Evolutionary conservation across 2,888 invertebrate species (phyloP).

Genomic region (Lagria hirta): DNA sequence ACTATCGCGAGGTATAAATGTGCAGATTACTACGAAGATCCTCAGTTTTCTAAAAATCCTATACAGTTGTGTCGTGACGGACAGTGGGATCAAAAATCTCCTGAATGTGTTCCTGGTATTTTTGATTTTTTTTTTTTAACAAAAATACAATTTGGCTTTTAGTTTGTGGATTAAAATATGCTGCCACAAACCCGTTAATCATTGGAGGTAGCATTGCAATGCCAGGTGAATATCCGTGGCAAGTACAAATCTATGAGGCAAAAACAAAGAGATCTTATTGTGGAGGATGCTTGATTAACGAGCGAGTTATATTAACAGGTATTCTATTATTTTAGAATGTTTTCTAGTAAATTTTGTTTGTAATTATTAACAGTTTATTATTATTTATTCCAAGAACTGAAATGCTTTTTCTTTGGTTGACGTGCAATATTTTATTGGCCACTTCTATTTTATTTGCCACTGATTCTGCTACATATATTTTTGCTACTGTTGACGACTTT

Average conservation of each 20-base stretch:
- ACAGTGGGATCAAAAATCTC: conserved; percentile 34
- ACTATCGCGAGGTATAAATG: conserved; percentile 36
- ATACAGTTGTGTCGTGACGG: conserved; percentile 34
- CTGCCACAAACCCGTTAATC: conserved; percentile 35
- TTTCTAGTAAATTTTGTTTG: too few relatives aligned
- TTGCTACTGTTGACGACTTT: too few relatives aligned
- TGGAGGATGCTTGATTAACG: conserved; percentile 44
- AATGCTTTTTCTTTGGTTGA: too few relatives aligned
- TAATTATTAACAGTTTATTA: too few relatives aligned
- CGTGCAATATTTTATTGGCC: too few relatives aligned
- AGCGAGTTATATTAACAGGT: conserved; percentile 44
- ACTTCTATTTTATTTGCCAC: too few relatives aligned
- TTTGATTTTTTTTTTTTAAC: conserved; percentile 16
- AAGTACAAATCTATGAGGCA: conserved; percentile 39
- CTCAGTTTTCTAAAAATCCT: background rate
- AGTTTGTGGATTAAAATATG: conserved; percentile 46
- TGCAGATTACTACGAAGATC: conserved; percentile 38
- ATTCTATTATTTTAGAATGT: too few relatives aligned
- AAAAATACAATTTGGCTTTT: too few relatives aligned
- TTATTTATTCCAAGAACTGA: too few relatives aligned
- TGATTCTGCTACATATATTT: too few relatives aligned
- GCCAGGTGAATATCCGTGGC: conserved; percentile 48
- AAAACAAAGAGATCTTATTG: conserved; percentile 30
- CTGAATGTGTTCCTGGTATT: conserved; percentile 43
- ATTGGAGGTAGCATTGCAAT: conserved; percentile 37